phyloP scores from a whole-genome alignment of 2,888 invertebrate species.

The Mylabris sibirica region DNA sequence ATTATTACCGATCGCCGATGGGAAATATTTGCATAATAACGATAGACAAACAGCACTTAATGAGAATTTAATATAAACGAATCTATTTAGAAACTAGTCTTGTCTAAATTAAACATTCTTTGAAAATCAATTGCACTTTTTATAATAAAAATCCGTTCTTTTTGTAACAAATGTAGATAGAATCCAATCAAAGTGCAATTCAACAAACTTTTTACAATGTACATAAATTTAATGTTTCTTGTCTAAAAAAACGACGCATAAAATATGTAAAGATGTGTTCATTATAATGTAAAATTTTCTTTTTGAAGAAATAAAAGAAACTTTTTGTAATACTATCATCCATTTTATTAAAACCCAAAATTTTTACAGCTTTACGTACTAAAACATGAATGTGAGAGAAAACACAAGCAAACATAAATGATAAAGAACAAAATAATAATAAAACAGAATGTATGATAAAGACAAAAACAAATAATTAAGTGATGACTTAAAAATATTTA shows the following conservation, averaged over 20 bases:
- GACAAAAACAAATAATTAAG: slow-evolving; percentile 54
- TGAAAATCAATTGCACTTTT: neutral
- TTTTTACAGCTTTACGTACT: slow-evolving; percentile 62
- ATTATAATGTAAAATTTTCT: slow-evolving; percentile 43
- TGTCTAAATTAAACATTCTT: slow-evolving; percentile 16
- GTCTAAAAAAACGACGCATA: slow-evolving; percentile 4
- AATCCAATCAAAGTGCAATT: slow-evolving; percentile 28
- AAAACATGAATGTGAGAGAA: slow-evolving; percentile 62
- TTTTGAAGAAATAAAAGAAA: neutral
- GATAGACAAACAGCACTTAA: slow-evolving; percentile 48
- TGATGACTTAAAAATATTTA: slow-evolving; percentile 63
- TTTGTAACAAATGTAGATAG: slow-evolving; percentile 30
- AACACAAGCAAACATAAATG: slow-evolving; percentile 55
- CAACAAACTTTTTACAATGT: slow-evolving; percentile 37
- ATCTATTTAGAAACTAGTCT: slow-evolving; percentile 42
- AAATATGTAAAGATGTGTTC: slow-evolving; percentile 47
- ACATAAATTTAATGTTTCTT: slow-evolving; percentile 42
- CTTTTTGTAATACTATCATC: slow-evolving; percentile 58
- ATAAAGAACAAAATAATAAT: neutral
- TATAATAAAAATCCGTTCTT: neutral
- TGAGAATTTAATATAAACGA: slow-evolving; percentile 47
- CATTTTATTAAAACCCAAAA: slow-evolving; percentile 63
- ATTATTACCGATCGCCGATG: slow-evolving; percentile 66
- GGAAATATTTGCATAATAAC: slow-evolving; percentile 59
- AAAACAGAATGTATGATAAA: neutral